A percentile compares a stretch with the other conserved stretches of the same genome.
phyloP scores from a whole-genome alignment of 2,797 vertebrate genomes.

The Lacerta agilis region DNA sequence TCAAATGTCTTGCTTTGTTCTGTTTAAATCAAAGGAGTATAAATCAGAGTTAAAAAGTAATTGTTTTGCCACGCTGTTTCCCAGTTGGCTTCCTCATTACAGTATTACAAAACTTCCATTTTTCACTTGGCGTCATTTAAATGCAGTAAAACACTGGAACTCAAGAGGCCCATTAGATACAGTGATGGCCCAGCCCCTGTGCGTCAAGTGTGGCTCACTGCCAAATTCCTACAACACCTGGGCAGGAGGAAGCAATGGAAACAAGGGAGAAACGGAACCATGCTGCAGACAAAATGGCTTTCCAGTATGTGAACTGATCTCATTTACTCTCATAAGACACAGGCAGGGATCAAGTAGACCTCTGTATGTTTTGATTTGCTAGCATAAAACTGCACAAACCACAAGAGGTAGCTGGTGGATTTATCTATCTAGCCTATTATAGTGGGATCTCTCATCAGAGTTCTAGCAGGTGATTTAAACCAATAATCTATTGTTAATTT shows the following conservation, averaged over 20 bases:
- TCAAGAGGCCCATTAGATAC: not conserved
- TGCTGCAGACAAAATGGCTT: not conserved
- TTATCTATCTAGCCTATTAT: too few relatives aligned
- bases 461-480: too few relatives aligned
- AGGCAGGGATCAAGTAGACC: not conserved
- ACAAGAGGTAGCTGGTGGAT: too few relatives aligned
- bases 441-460: not conserved
- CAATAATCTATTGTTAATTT: not conserved
- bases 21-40: conserved; percentile 2
- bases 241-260: not conserved
- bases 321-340: not conserved
- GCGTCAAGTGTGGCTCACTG: not conserved
- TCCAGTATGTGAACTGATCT: not conserved
- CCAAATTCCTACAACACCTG: not conserved
- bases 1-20: conserved; percentile 5
- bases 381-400: not conserved
- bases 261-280: not conserved
- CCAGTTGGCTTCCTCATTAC: not conserved
- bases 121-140: not conserved
- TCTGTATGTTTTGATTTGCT: not conserved
- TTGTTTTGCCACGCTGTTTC: conserved; percentile 7
- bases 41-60: conserved; percentile 10
- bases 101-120: not conserved
- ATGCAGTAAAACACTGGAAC: not conserved
- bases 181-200: not conserved